A percentile compares a stretch with the other conserved stretches of the same genome.
These are phyloP conservation scores for Pyrrhosoma nymphula DNA, from an alignment of 2,888 invertebrate species.

Conservation along the genomic window DNA sequence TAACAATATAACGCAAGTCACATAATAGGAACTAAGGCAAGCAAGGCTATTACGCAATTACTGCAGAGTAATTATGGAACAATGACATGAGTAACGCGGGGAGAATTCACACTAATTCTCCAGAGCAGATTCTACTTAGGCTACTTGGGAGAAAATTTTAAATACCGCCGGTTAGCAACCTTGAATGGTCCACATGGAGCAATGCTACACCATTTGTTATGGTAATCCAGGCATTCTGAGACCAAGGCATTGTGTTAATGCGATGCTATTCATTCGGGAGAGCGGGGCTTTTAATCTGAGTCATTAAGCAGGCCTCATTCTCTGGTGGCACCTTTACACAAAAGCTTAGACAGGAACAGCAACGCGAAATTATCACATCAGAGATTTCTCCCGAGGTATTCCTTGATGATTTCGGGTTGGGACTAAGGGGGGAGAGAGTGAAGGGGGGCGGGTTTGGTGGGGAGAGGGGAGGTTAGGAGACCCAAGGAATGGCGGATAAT, in stretches of 20 bases:
- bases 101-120: no score
- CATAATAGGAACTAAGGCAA: no score
- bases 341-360: conserved; percentile 18
- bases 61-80: no score
- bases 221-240: not conserved
- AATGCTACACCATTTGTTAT: not conserved
- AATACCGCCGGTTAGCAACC: not conserved
- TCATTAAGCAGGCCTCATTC: not conserved
- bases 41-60: no score
- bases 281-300: not conserved
- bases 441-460: not conserved
- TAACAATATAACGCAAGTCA: no score
- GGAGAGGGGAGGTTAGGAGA: not conserved
- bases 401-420: not conserved
- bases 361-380: conserved; percentile 6
- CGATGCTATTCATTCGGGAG: not conserved
- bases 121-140: no score
- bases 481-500: not conserved
- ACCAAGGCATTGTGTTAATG: conserved; percentile 18
- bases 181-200: not conserved
- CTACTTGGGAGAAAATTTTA: no score
- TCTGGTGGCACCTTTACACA: conserved; percentile 18
- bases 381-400: not conserved
- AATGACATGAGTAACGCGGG: no score
- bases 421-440: not conserved